Evolutionary conservation across 2,113 vertebrate genomes (phyloP).

Genomic region (Tetrax tetrax): DNA sequence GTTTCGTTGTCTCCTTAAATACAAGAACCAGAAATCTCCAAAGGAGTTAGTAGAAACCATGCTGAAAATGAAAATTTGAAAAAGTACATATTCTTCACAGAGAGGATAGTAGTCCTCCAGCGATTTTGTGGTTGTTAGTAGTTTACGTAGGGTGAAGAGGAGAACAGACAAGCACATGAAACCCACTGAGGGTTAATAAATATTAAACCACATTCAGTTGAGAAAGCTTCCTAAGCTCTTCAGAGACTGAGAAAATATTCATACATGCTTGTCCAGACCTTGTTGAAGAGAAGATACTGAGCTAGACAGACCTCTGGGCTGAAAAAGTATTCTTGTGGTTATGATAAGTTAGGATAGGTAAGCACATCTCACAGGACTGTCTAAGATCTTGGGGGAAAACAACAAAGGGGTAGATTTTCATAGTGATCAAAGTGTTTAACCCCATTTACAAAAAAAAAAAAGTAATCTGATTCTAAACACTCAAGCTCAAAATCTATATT

Average conservation of each 20-base stretch:
- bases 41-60: neutral
- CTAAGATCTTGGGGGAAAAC: neutral
- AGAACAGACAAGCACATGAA: neutral
- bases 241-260: neutral
- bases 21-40: neutral
- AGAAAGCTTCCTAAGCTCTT: neutral
- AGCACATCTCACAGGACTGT: neutral
- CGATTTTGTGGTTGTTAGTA: neutral
- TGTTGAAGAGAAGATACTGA: neutral
- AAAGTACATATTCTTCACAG: neutral
- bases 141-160: neutral
- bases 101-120: neutral
- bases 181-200: neutral
- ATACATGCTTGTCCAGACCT: neutral
- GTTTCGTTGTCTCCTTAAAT: neutral
- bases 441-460: neutral
- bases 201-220: neutral
- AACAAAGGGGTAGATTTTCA: neutral
- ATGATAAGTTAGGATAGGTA: neutral
- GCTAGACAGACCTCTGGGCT: neutral
- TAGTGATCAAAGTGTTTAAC: neutral
- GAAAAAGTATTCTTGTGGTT: neutral
- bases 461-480: neutral
- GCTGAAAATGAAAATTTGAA: neutral
- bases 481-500: neutral